Evolutionary conservation across 2,797 vertebrate genomes (phyloP).

Genomic region (Notolepis coatsorum): DNA sequence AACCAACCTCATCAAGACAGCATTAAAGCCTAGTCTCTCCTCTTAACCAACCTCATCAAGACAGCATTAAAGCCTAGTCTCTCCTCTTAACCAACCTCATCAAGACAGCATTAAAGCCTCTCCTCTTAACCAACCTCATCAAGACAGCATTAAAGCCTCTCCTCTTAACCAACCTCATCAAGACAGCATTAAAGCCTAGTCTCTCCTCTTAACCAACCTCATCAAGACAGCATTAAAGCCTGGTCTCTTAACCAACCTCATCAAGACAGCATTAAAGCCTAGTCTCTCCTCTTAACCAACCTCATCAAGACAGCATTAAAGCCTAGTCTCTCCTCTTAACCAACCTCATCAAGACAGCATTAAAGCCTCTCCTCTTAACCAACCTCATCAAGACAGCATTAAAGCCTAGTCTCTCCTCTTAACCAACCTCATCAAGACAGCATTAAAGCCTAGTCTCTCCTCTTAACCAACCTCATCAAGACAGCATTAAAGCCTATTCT

Average conservation of each 20-base stretch:
- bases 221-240: background rate
- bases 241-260: background rate
- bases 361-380: slow-evolving; percentile 4
- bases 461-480: background rate
- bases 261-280: background rate
- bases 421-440: background rate
- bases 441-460: background rate
- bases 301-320: background rate
- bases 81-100: background rate
- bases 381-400: background rate
- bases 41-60: background rate
- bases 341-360: background rate
- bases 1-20: background rate
- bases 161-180: background rate
- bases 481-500: background rate
- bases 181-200: background rate
- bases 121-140: background rate
- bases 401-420: background rate
- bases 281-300: background rate
- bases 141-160: slow-evolving; percentile 2
- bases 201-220: background rate
- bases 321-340: background rate
- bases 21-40: background rate
- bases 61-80: background rate
- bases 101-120: background rate